phyloP scores from a whole-genome alignment of 2,888 invertebrate species.

The Chloromyia formosa region DNA sequence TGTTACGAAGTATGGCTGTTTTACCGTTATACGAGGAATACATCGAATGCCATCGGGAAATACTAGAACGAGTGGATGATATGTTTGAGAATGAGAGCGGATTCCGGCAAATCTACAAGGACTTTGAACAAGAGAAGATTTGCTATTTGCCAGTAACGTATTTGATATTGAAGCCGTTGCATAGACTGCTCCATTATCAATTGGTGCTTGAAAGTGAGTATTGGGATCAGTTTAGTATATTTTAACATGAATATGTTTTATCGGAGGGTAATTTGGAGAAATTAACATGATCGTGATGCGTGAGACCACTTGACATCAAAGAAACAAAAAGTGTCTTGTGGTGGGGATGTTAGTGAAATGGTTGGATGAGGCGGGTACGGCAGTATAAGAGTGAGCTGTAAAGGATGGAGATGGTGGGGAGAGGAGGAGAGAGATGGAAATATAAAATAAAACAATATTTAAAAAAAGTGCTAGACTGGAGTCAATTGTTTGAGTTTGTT shows the following conservation, averaged over 20 bases:
- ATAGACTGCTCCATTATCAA: constrained; percentile 85
- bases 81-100: constrained; percentile 75
- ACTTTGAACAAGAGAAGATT: constrained; percentile 83
- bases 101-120: constrained; percentile 76
- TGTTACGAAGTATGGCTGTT: constrained; percentile 73
- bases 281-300: too few relatives aligned
- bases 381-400: too few relatives aligned
- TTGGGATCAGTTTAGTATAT: constrained; percentile 65
- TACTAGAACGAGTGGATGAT: constrained; percentile 82
- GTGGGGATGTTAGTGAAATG: too few relatives aligned
- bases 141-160: constrained; percentile 87
- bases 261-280: background rate
- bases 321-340: too few relatives aligned
- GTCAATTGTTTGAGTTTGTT: too few relatives aligned
- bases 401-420: too few relatives aligned
- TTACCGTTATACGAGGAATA: constrained; percentile 76
- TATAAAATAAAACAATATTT: too few relatives aligned
- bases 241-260: too few relatives aligned
- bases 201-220: constrained; percentile 77
- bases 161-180: constrained; percentile 83
- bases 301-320: too few relatives aligned
- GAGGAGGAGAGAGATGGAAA: too few relatives aligned
- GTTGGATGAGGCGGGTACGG: too few relatives aligned
- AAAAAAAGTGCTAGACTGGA: too few relatives aligned
- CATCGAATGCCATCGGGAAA: constrained; percentile 77